Base-by-base conservation (phyloP, 2,113 vertebrate species). In the Paramisgurnus dabryanus region DNA sequence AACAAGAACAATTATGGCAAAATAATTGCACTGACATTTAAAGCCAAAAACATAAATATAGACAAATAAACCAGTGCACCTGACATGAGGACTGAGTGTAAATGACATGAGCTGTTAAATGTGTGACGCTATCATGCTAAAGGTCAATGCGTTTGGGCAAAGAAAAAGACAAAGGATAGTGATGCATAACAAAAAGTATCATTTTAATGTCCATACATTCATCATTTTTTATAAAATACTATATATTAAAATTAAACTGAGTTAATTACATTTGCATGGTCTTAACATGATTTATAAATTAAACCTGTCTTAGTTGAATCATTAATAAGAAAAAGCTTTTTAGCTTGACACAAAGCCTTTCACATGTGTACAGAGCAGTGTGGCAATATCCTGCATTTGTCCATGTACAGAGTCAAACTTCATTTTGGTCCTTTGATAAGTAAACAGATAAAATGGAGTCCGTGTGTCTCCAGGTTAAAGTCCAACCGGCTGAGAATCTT, bases 251-350 rank as follows among this genome's bases (percentile, higher is more conserved):
- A 88, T 88, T 72, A 69, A 60, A 61, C 7, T 40, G 15, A 79
- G 40, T 86, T 88, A 90, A 90, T 88, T 87, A 74, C 80, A 39
- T 40, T 43, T 76, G 88, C 80, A 86, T 83, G 78, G 84, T 39
- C 60, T 78, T 83, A 64, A 27, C 76, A 60, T 50, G 53, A 71
- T 39, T 71, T 69, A 85, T 87, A 83, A 80, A 80, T 87, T 84
- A 86, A 58, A 17, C 5, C 2, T 34, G 45, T 50, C 49, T 53
- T 61, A 5, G 5, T 45, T 76, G 17, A n/a, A 27, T 73, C 55
- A 17, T 45, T 7, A 5, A 82, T 45, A 91, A 90, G 87, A 50
- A 47, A 2, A 50, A 49, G 67, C 49, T 18, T 50, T 69, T 66
- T 49, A 50, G 76, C 66, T 41, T 66, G 12, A 6, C 6, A 18